Base-by-base conservation (phyloP, 2,888 invertebrate genomes). In the Notodonta ziczac region DNA sequence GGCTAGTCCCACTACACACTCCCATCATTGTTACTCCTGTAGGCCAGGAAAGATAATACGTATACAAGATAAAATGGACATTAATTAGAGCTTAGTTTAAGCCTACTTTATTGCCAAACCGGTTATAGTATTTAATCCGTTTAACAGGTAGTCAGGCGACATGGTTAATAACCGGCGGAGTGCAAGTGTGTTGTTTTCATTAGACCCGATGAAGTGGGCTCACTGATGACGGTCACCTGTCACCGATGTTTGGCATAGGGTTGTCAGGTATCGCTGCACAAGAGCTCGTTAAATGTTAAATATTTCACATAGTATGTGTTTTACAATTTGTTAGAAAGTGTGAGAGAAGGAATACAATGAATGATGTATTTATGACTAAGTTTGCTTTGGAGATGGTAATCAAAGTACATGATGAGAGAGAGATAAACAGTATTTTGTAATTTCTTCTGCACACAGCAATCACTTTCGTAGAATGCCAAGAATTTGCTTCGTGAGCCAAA, bases 151-250 rank as follows among this genome's bases (percentile, higher is more conserved):
- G 16, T 16, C 6, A 59, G 61, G 62, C 57, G 66, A 63, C 74
- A 60, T 55, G 52, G 61, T 13, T 66, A 61, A 68, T 66, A 60
- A 61, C 55, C 42, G 46, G 12, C 46, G 42, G 24, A 65, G 48
- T 16, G n/a, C 40, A 62, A 59, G 64, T 68, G 63, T 61, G 61
- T 65, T 65, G 60, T 63, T 72, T 73, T 74, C 69, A 73, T 73
- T 72, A 69, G 62, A 67, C 66, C 56, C 40, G 57, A 54, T 65
- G 57, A 65, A 63, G 62, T 73, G 67, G 69, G 69, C 48, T 39
- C 61, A 56, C 56, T 65, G 66, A 64, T 61, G 61, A 61, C 74
- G 59, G 69, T 66, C 67, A 69, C 62, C 72, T 73, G 74, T 74
- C 74, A 63, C 56, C 57, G 35, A 50, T 53, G 56, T 40, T 46